A percentile compares a stretch with the other conserved stretches of the same genome.
These are phyloP conservation scores for Psittacula derbiana DNA, from an alignment of 2,797 vertebrate genomes.

Conservation along the genomic window DNA sequence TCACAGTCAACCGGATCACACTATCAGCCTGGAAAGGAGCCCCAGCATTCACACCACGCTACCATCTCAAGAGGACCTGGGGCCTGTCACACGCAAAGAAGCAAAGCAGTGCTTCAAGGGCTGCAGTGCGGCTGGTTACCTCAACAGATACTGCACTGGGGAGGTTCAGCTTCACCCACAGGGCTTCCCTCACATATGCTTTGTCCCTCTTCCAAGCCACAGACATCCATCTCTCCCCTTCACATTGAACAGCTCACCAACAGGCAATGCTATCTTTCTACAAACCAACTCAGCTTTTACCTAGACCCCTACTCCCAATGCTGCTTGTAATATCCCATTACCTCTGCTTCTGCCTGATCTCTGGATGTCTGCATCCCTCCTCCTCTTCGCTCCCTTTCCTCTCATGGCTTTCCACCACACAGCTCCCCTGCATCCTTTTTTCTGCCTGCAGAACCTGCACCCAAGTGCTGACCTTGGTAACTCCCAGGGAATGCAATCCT, in stretches of 20 bases:
- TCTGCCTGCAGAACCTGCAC: not conserved
- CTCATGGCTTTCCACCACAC: not conserved
- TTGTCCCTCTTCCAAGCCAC: not conserved
- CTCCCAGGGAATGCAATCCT: not conserved
- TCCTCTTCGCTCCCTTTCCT: not conserved
- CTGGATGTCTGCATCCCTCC: not conserved
- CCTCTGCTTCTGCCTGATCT: not conserved
- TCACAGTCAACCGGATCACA: not conserved
- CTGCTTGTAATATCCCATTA: not conserved
- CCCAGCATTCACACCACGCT: not conserved
- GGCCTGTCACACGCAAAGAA: accelerated
- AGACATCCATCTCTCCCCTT: not conserved
- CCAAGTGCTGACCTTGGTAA: not conserved
- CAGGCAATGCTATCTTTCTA: not conserved
- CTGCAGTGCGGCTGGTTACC: not conserved
- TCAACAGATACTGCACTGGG: not conserved
- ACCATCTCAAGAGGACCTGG: too few relatives aligned
- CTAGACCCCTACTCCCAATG: not conserved
- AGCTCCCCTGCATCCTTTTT: not conserved
- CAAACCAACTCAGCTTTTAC: not conserved
- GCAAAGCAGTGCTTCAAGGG: not conserved
- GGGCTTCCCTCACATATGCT: not conserved
- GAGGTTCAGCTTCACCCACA: not conserved
- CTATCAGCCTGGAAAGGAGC: not conserved
- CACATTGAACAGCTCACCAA: not conserved